Evolutionary conservation across 1,140 invertebrate species (phyloP).

Genomic region (Drosophila nannoptera): DNA sequence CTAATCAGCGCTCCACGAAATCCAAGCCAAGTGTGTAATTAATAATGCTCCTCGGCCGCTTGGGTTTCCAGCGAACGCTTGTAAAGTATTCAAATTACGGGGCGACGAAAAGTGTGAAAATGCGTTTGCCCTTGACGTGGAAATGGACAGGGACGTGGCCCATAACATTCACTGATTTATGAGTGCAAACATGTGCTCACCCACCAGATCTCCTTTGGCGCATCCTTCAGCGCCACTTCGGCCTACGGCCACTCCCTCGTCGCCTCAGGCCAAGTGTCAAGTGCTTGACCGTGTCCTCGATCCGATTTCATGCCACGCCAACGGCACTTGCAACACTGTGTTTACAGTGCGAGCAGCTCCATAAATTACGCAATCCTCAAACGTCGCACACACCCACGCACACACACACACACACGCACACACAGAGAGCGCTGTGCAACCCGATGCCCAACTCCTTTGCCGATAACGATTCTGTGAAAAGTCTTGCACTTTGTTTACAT

Average conservation of each 20-base stretch:
- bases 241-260: not conserved
- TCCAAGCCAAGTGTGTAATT: constrained; percentile 74
- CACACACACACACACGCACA: not conserved
- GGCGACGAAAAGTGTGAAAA: constrained; percentile 77
- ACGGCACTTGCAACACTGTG: constrained; percentile 50
- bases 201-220: constrained; percentile 56
- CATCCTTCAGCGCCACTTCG: constrained; percentile 72
- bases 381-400: constrained; percentile 13
- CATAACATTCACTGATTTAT: constrained; percentile 76
- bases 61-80: constrained; percentile 61
- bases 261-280: constrained; percentile 55
- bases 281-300: constrained; percentile 41
- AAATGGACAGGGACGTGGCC: constrained; percentile 55
- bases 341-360: constrained; percentile 73
- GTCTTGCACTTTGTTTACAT: constrained; percentile 54
- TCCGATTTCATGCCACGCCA: constrained; percentile 65
- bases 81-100: constrained; percentile 76
- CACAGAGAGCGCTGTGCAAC: constrained; percentile 47
- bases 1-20: constrained; percentile 54
- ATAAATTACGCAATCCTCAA: constrained; percentile 68
- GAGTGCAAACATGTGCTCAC: constrained; percentile 76
- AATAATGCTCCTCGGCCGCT: constrained; percentile 62
- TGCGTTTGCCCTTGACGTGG: constrained; percentile 63
- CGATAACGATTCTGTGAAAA: constrained; percentile 64
- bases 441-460: constrained; percentile 60